A percentile compares a stretch with the other conserved stretches of the same genome.
phyloP scores from a whole-genome alignment of 1,140 invertebrate genomes.

The Drosophila bocqueti region DNA sequence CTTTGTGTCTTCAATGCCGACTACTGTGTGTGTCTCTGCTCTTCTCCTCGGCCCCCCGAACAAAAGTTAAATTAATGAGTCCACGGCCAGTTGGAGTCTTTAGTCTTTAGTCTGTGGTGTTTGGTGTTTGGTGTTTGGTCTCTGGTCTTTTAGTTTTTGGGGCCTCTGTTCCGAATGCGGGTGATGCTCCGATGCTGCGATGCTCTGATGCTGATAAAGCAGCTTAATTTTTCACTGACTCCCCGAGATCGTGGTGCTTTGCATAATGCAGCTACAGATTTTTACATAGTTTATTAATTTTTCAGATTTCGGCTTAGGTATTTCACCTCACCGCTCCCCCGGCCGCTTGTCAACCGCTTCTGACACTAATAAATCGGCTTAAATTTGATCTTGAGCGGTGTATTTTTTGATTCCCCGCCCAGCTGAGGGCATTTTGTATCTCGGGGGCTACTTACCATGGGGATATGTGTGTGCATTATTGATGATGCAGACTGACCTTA shows the following conservation, averaged over 20 bases:
- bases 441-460: conserved; percentile 8
- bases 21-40: conserved; percentile 64
- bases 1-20: conserved; percentile 80
- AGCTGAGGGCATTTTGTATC: conserved; percentile 29
- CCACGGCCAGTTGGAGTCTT: conserved; percentile 62
- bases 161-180: conserved; percentile 61
- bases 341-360: conserved; percentile 42
- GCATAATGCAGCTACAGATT: conserved; percentile 67
- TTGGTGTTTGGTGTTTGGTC: conserved; percentile 8
- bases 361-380: conserved; percentile 80
- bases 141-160: conserved; percentile 17
- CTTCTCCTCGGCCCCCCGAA: conserved; percentile 7
- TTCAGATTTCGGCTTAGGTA: conserved; percentile 43
- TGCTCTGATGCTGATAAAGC: conserved; percentile 73
- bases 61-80: conserved; percentile 75
- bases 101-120: conserved; percentile 28
- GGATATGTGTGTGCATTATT: conserved; percentile 23
- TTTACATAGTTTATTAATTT: conserved; percentile 79
- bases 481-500: conserved; percentile 34
- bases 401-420: conserved; percentile 45
- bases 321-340: conserved; percentile 16
- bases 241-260: conserved; percentile 57
- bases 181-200: conserved; percentile 53
- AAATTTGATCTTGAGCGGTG: conserved; percentile 75
- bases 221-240: conserved; percentile 76